Base-by-base conservation (phyloP, 2,888 invertebrate genomes). In the Agrenia bidenticulata region DNA sequence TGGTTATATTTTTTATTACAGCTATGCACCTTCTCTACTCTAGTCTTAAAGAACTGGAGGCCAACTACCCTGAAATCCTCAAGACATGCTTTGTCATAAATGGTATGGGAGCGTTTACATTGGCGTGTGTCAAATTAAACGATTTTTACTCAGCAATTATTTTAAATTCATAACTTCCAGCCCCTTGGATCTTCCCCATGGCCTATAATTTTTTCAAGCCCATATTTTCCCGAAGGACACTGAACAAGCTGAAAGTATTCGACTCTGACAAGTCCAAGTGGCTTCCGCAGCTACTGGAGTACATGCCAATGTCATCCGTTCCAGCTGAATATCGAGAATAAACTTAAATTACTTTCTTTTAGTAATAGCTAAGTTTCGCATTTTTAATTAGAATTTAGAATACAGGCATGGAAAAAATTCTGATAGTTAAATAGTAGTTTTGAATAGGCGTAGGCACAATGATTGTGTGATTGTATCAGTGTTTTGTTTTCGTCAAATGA, bases 201-300 rank as follows among this genome's bases (percentile, higher is more conserved):
- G 69, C 66, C 21, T 69, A 63, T 24, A 59, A 50, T 21, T 66
- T 69, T 21, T 56, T 69, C 2, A 66, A 66, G 19, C 69, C 69
- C n/a, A 63, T 66, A n/a, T 61, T 69, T 57, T 63, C 64, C 2
- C 54, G 63, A 1, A 49, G 63, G 27, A 66, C 69, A 11, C 56
- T 66, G 7, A 61, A 56, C 1, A 69, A 69, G 37, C 60, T 69
- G 19, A 54, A 66, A 56, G 66, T 69, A 32, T 54, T 62, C 39
- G 63, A 61, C 23, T 64, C 59, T 15, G 69, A 69, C 54, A 69
- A 62, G 58, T 63, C 26, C 7, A 69, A 69, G 41, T 69, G 61
- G 61, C 39, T 66, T 0, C 69, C 69, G 11, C 39, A 56, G 1
- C 66, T 5, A 13, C 19, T 21, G 53, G 7, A 51, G 15, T 17